Evolutionary conservation across 2,113 vertebrate genomes (phyloP).

Genomic region (Eupsittula cactorum): DNA sequence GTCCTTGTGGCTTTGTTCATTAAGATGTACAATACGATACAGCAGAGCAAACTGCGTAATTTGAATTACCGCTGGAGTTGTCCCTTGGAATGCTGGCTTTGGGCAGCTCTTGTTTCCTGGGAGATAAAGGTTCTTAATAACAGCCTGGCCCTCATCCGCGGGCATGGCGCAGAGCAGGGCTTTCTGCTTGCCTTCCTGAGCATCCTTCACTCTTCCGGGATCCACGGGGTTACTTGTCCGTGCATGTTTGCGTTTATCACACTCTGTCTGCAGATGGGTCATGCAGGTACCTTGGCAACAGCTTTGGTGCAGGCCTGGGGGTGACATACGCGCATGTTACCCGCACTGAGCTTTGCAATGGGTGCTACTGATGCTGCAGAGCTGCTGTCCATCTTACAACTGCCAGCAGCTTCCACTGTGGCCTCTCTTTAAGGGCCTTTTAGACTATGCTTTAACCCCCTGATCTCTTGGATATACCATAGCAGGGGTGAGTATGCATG

Average conservation of each 20-base stretch:
- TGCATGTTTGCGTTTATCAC: neutral
- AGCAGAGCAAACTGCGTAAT: constrained; percentile 1
- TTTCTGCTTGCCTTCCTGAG: neutral
- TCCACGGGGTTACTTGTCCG: accelerated
- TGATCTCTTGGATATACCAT: accelerated
- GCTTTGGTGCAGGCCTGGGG: neutral
- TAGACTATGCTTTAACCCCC: accelerated
- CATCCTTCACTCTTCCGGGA: neutral
- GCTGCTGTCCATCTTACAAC: neutral
- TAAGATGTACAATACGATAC: constrained; percentile 26
- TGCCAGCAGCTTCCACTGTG: accelerated
- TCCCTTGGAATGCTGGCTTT: neutral
- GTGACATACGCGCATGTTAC: accelerated
- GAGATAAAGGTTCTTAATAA: neutral
- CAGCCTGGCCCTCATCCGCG: neutral
- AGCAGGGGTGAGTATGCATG: neutral
- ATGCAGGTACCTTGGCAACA: neutral
- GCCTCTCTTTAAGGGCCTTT: neutral
- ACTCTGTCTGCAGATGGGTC: neutral
- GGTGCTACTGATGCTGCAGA: neutral
- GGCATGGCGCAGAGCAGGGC: accelerated
- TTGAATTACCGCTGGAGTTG: constrained; percentile 26
- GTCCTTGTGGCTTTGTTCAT: constrained; percentile 63
- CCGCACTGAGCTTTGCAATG: accelerated
- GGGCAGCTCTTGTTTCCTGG: constrained; percentile 9